Evolutionary conservation across 2,888 invertebrate genomes (phyloP), one percentile per base, ranked within the genome.

Genomic region (Serripes groenlandicus): DNA sequence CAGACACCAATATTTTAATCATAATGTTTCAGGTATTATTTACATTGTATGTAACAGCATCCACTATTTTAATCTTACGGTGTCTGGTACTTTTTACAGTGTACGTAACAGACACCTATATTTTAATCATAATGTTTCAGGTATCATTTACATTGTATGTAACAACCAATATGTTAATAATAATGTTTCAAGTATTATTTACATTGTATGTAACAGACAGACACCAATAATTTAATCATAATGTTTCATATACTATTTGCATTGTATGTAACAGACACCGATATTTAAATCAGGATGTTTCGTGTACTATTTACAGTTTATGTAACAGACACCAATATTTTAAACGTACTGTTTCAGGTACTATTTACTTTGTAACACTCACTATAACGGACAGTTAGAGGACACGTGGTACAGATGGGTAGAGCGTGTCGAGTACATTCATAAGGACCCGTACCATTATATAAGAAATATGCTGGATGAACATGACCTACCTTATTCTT

Each of bases 381-480:
- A 34, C 5, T 56, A 71, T 21, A 85, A 85, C 52, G 75, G 72
- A 15, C n/a, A 75, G 49, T 32, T 85, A 1, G 77, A 77, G 18
- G 75, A 77, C 35, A 78, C 75, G 15, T 85, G 85, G 85, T 32
- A 34, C 0, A 70, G 54, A 9, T 85, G 85, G 85, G n/a, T 52
- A 30, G 80, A 80, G 15, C 62, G 85, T 1, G 69, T 77, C 3
- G 34, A 58, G 7, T 82, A 82, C 68, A 49, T 85, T 0, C 62
- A 58, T 21, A 56, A 64, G 21, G 85, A 85, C n/a, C 85, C 82
- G 15, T 82, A 85, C 60, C 69, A 74, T n/a, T 85, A 82, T 52
- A 72, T 85, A 52, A 52, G 82, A 35, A 32, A 60, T 1, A 70
- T 72, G 75, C 79, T 49, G 34, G 82, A 85, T 56, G 42, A 34